phyloP scores from a whole-genome alignment of 2,888 invertebrate genomes.

The Pandemis cinnamomeana region DNA sequence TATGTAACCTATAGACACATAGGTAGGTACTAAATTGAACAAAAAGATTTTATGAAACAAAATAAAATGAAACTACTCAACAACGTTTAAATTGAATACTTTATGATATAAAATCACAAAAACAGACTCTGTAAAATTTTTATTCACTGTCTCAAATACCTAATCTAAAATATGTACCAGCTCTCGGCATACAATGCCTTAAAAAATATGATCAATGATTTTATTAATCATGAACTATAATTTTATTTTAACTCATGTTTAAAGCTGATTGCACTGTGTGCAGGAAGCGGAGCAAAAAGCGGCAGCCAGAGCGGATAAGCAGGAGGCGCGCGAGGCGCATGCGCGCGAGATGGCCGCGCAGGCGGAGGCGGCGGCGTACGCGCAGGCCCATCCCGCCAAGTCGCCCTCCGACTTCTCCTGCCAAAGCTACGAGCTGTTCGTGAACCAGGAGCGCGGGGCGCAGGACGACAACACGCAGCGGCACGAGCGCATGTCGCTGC shows the following conservation, averaged over 20 bases:
- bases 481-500: slow-evolving; percentile 94
- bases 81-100: too few relatives aligned
- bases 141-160: too few relatives aligned
- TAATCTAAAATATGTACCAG: too few relatives aligned
- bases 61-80: too few relatives aligned
- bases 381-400: slow-evolving; percentile 89
- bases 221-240: too few relatives aligned
- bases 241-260: neutral
- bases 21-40: too few relatives aligned
- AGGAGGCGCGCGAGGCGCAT: slow-evolving; percentile 84
- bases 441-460: slow-evolving; percentile 94
- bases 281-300: slow-evolving; percentile 96
- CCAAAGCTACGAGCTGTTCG: slow-evolving; percentile 96
- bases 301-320: slow-evolving; percentile 87
- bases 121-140: too few relatives aligned
- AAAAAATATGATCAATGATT: too few relatives aligned
- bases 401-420: slow-evolving; percentile 96
- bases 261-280: slow-evolving; percentile 40
- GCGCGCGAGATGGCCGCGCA: slow-evolving; percentile 87
- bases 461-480: slow-evolving; percentile 92
- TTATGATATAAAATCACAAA: too few relatives aligned
- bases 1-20: too few relatives aligned
- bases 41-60: too few relatives aligned
- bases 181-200: too few relatives aligned
- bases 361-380: slow-evolving; percentile 86